phyloP scores from a whole-genome alignment of 2,888 invertebrate genomes.

The Drosophila ezoana region DNA sequence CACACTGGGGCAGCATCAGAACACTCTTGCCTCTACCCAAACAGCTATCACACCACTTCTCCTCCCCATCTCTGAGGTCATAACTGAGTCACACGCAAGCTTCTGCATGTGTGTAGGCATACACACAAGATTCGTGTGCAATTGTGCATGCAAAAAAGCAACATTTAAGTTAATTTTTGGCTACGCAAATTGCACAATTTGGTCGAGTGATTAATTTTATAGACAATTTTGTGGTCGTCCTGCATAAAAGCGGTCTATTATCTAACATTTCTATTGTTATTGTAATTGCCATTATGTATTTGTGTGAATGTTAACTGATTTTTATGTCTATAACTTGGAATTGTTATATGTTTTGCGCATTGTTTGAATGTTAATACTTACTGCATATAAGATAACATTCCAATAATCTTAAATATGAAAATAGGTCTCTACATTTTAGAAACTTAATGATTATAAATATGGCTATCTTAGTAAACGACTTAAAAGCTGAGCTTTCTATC shows the following conservation, averaged over 20 bases:
- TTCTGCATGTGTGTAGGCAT: not conserved
- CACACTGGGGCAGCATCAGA: constrained; percentile 14
- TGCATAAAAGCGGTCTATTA: constrained; percentile 26
- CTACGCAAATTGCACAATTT: constrained; percentile 76
- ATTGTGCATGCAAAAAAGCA: constrained; percentile 68
- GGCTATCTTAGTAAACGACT: no score
- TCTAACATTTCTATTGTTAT: constrained; percentile 42
- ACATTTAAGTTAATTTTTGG: constrained; percentile 78
- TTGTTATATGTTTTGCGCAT: not conserved
- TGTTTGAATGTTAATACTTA: no score
- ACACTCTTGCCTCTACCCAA: no score
- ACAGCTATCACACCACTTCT: not conserved
- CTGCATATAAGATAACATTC: no score
- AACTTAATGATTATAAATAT: no score
- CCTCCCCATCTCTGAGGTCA: constrained; percentile 16
- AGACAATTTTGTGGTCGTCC: constrained; percentile 66
- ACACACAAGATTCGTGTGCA: constrained; percentile 41
- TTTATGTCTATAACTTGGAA: not conserved
- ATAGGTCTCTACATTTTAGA: no score
- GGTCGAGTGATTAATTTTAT: constrained; percentile 75
- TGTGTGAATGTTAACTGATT: constrained; percentile 8
- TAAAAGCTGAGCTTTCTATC: not conserved
- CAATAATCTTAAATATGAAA: no score
- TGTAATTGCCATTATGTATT: constrained; percentile 8
- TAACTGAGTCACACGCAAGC: constrained; percentile 8